Conservation (phyloP, 1,140 invertebrate species). For the Papilio glaucus region DNA sequence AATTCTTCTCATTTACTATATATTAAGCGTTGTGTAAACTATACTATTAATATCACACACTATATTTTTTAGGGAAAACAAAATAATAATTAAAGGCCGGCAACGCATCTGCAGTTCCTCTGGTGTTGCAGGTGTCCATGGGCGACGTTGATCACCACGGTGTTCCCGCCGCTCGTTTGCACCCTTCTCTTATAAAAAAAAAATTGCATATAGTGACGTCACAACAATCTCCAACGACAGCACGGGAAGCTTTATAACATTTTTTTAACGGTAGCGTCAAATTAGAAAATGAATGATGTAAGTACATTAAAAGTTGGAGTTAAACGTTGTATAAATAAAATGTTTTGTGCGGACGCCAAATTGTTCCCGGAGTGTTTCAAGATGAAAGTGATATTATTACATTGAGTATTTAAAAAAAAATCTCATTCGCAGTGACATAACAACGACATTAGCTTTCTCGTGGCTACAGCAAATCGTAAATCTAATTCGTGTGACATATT, state of each 20-base stretch:
- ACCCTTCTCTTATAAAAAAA: neutral
- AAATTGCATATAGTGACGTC: neutral
- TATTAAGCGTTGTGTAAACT: too few relatives aligned
- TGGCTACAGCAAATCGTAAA: neutral
- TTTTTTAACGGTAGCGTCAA: neutral
- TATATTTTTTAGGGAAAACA: too few relatives aligned
- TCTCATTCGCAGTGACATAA: neutral
- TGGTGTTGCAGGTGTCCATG: too few relatives aligned
- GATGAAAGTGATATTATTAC: slow-evolving; percentile 21
- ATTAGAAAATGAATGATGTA: neutral
- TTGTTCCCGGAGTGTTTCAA: neutral
- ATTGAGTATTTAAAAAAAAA: slow-evolving; percentile 15
- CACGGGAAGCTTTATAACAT: neutral
- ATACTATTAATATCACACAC: too few relatives aligned
- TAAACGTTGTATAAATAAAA: slow-evolving; percentile 24
- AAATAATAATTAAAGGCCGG: too few relatives aligned
- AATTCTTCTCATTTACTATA: too few relatives aligned
- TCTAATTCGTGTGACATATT: neutral
- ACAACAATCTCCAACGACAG: neutral
- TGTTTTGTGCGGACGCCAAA: slow-evolving; percentile 11
- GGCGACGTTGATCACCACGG: too few relatives aligned
- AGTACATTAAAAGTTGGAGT: neutral
- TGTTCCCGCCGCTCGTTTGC: too few relatives aligned
- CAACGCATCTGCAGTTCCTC: too few relatives aligned
- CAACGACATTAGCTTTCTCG: slow-evolving; percentile 4